Conservation (phyloP, 2,113 vertebrate genomes). For the Enhydra lutris region DNA sequence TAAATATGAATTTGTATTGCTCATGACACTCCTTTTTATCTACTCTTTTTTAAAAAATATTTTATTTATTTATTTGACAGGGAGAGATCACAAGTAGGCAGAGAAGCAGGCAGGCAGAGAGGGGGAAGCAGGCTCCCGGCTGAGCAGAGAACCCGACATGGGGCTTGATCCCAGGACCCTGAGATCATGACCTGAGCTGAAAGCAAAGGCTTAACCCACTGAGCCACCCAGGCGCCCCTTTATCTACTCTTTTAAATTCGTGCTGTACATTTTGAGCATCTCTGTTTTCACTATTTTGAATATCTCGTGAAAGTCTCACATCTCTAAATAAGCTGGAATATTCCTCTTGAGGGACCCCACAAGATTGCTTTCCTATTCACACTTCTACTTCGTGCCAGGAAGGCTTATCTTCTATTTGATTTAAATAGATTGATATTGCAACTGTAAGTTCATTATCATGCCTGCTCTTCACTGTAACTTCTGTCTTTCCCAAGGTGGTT, state of each 20-base stretch:
- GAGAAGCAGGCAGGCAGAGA: too few relatives aligned
- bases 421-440: slow-evolving; percentile 49
- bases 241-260: not conserved
- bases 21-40: not conserved
- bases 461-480: slow-evolving; percentile 21
- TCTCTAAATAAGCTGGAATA: slow-evolving; percentile 31
- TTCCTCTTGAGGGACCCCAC: not conserved
- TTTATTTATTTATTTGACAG: too few relatives aligned
- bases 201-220: too few relatives aligned
- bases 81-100: too few relatives aligned
- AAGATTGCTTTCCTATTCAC: slow-evolving; percentile 19
- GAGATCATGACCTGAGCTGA: too few relatives aligned
- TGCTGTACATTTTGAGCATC: not conserved
- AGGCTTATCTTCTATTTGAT: slow-evolving; percentile 44
- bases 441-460: slow-evolving; percentile 37
- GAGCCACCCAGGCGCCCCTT: not conserved
- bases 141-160: too few relatives aligned
- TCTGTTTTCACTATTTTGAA: slow-evolving; percentile 4
- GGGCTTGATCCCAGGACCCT: too few relatives aligned
- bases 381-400: not conserved
- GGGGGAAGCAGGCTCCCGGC: too few relatives aligned
- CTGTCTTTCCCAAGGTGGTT: not conserved
- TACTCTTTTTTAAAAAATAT: not conserved
- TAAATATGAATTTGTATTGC: slow-evolving; percentile 8
- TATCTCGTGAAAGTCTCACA: not conserved